Evolutionary conservation across 2,113 vertebrate genomes (phyloP).

Genomic region (Potamarius usumacintae): DNA sequence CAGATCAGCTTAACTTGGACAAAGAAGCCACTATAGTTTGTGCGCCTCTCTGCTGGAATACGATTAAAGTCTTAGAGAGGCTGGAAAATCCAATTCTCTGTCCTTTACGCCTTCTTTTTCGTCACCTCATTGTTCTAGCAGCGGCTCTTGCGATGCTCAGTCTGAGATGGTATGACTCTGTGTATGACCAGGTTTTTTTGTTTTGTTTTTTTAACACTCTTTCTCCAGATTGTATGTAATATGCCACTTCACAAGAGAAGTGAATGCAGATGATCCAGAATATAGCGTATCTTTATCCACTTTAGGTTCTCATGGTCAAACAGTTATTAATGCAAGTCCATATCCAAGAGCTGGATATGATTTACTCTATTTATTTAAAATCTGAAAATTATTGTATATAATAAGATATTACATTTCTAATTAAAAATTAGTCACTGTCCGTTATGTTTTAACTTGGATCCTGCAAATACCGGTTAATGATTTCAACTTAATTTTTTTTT

Average conservation of each 20-base stretch:
- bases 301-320: background rate
- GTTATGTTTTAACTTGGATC: background rate
- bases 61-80: background rate
- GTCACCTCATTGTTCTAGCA: background rate
- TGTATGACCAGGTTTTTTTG: no score
- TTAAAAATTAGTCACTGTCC: background rate
- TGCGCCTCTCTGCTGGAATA: background rate
- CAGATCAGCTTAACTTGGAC: slow-evolving; percentile 6
- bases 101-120: background rate
- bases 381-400: no score
- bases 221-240: background rate
- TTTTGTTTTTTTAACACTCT: background rate
- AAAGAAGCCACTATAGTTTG: background rate
- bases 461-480: background rate
- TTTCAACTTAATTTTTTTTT: background rate
- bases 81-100: background rate
- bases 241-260: background rate
- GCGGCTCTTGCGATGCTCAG: background rate
- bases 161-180: background rate
- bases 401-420: background rate
- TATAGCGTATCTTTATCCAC: background rate
- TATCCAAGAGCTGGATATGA: background rate
- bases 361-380: background rate
- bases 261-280: no score
- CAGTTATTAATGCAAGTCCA: background rate